These are phyloP conservation scores for Drosophila kurseongensis DNA, from an alignment of 1,140 invertebrate species.

Conservation along the genomic window DNA sequence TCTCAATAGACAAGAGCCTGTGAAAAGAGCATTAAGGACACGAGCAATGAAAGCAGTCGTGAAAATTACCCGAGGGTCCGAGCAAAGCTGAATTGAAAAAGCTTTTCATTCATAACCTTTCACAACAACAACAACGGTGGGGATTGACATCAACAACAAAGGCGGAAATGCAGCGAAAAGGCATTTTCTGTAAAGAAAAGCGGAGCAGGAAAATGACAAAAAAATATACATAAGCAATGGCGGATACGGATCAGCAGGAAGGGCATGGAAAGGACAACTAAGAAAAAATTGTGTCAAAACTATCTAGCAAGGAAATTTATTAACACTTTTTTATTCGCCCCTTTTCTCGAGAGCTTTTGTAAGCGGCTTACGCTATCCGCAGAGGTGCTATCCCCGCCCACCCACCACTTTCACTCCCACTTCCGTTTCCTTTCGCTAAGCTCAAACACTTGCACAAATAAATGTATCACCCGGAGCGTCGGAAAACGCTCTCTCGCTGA, in stretches of 20 bases:
- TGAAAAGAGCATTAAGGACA: conserved; percentile 6
- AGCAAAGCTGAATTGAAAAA: conserved; percentile 60
- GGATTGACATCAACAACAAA: background rate
- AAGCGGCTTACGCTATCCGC: conserved; percentile 33
- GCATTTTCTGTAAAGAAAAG: conserved; percentile 27
- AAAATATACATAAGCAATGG: conserved; percentile 9
- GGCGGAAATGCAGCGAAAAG: conserved; percentile 33
- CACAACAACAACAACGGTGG: conserved; percentile 49
- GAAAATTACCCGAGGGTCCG: conserved; percentile 44
- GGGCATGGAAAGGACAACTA: conserved; percentile 3
- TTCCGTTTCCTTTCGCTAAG: conserved; percentile 49
- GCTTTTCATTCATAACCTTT: conserved; percentile 82
- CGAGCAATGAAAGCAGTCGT: conserved; percentile 20
- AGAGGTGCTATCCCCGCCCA: background rate
- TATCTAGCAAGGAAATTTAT: conserved; percentile 1
- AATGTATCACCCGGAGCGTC: conserved; percentile 8
- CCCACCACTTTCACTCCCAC: conserved; percentile 1
- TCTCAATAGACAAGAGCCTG: conserved; percentile 8
- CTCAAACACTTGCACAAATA: conserved; percentile 55
- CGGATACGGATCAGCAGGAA: background rate
- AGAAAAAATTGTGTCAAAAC: conserved; percentile 16
- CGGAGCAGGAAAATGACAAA: conserved; percentile 1
- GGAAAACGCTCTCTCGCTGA: conserved; percentile 15
- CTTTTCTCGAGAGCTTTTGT: conserved; percentile 16
- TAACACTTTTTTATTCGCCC: conserved; percentile 12